Evolutionary conservation across 2,888 invertebrate genomes (phyloP).

Genomic region (Deroplatys truncata): DNA sequence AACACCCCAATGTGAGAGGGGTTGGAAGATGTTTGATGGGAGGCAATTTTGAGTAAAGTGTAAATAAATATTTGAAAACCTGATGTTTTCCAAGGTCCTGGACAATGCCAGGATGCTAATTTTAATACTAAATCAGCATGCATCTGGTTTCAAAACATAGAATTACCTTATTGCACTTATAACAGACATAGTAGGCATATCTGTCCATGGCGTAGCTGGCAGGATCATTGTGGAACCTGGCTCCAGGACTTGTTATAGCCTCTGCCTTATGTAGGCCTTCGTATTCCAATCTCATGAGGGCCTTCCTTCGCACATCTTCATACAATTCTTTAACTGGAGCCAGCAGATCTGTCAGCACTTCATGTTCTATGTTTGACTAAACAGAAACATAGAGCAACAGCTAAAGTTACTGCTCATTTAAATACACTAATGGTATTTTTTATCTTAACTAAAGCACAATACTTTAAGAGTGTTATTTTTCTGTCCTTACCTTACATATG

Average conservation of each 20-base stretch:
- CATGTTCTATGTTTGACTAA: conserved; percentile 77
- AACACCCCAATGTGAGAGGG: too few relatives aligned
- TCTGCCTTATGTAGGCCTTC: conserved; percentile 82
- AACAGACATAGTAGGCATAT: conserved; percentile 97
- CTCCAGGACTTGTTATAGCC: conserved; percentile 60
- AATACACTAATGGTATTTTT: too few relatives aligned
- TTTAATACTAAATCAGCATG: too few relatives aligned
- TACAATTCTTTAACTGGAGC: conserved; percentile 75
- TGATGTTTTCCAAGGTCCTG: too few relatives aligned
- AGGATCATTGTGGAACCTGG: conserved; percentile 72
- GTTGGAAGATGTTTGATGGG: too few relatives aligned
- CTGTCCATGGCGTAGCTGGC: conserved; percentile 91
- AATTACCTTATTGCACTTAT: conserved; percentile 78
- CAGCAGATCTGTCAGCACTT: conserved; percentile 70
- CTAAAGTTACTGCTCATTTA: too few relatives aligned
- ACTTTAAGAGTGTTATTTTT: too few relatives aligned
- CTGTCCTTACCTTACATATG: conserved; percentile 70
- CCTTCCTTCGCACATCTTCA: conserved; percentile 89
- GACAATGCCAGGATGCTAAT: too few relatives aligned
- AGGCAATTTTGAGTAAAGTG: too few relatives aligned
- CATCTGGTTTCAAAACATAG: too few relatives aligned
- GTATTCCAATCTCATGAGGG: conserved; percentile 92
- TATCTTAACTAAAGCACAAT: too few relatives aligned
- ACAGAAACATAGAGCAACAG: neutral
- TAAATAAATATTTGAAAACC: too few relatives aligned